Evolutionary conservation across 2,797 vertebrate species (phyloP), one percentile per base, ranked within the genome.

Genomic region (Paratrypauchen microcephalus): DNA sequence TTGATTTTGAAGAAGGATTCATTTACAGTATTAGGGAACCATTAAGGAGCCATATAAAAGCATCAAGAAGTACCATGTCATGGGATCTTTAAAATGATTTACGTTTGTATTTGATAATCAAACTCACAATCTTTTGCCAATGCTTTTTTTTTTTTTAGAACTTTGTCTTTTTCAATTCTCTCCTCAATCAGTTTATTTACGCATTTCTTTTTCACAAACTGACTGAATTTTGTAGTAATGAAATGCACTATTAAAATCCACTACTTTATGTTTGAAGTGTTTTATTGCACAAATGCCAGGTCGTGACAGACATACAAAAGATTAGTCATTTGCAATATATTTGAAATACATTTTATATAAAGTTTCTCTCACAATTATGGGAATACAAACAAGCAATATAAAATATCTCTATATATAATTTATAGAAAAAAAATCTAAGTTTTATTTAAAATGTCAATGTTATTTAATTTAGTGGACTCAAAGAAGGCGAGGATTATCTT

Each of bases 281-380:
- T 87, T 87, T 90, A 91, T 91, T 92, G 87, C 89, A 91, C 85
- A 89, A 86, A 88, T 81, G 78, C 82, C 78, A 82, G 77, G 55
- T 85, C 65, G 86, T 90, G 85, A 85, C 83, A 82, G 68, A 77
- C 71, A 47, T 69, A 77, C 24, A 69, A 45, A 57, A 65, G 54
- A 57, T 69, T 68, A 67, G 57, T 32, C 58, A 60, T n/a, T 32
- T 16, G 26, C 6, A 58, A 28, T 26, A 58, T 30, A 60, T n/a
- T 32, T 16, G 26, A 2, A 58, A 28, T 26, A 58, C 24, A 28
- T 18, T 28, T 28, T 36, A 32, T 11, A 36, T 13, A 28, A 58
- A 30, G 18, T n/a, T n/a, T 36, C 7, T 36, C 15, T 58, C 15
- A 28, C 19, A 19, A 60, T 28, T 57, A 32, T 32, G 28, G 16